These are phyloP conservation scores for Agrilus mali DNA, from an alignment of 2,888 invertebrate genomes.

Conservation along the genomic window DNA sequence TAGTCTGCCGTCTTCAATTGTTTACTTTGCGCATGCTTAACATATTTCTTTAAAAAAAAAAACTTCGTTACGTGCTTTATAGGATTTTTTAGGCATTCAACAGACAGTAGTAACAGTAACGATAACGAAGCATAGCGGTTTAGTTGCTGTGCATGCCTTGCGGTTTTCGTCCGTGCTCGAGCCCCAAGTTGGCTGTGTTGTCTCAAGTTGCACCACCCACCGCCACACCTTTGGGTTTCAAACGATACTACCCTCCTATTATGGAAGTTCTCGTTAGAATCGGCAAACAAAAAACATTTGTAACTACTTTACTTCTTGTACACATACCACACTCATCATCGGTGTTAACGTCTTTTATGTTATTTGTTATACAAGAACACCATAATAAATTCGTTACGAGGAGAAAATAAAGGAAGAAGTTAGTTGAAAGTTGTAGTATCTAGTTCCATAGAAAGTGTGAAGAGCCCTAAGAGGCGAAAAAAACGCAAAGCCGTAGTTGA, in stretches of 20 bases:
- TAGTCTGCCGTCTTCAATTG: too few species aligned
- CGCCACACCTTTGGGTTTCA: slow-evolving; percentile 20
- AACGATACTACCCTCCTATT: slow-evolving; percentile 10
- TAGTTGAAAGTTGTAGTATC: too few species aligned
- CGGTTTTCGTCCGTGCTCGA: slow-evolving; percentile 14
- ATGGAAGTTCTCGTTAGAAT: slow-evolving; percentile 14
- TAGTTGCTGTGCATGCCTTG: slow-evolving; percentile 18
- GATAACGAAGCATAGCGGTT: slow-evolving; percentile 10
- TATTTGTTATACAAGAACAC: too few species aligned
- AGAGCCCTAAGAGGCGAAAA: not conserved
- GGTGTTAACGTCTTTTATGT: too few species aligned
- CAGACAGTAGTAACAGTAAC: slow-evolving; percentile 18
- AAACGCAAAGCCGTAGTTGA: too few species aligned
- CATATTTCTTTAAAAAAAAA: too few species aligned
- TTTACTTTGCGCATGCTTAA: slow-evolving; percentile 18
- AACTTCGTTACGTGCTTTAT: too few species aligned
- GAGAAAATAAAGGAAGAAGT: too few species aligned
- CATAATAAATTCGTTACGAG: slow-evolving; percentile 7
- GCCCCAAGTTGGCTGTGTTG: slow-evolving; percentile 35
- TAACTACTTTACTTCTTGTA: too few species aligned
- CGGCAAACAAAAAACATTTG: slow-evolving; percentile 2
- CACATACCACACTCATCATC: too few species aligned
- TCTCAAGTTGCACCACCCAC: slow-evolving; percentile 32
- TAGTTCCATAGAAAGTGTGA: too few species aligned
- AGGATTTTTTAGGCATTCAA: too few species aligned